Percentiles rank a stretch among this genome's conserved stretches.
These are phyloP conservation scores for Caenorhabditis afra DNA, from an alignment of 2,888 invertebrate genomes.

Conservation along the genomic window DNA sequence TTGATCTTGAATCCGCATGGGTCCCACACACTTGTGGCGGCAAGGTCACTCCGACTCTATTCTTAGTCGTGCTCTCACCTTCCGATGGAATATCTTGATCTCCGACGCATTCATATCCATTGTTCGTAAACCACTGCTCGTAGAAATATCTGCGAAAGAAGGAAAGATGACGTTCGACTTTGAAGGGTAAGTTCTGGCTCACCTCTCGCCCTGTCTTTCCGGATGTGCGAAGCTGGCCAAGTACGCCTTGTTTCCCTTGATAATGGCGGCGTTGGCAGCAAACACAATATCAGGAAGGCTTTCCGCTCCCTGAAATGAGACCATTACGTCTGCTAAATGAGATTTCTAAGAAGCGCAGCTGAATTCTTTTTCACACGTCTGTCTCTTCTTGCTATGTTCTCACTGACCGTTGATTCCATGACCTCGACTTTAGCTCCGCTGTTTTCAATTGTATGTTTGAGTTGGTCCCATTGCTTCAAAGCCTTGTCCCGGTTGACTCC, in stretches of 20 bases:
- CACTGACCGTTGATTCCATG: conserved; percentile 74
- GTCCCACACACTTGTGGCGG: conserved; percentile 25
- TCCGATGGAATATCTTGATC: conserved; percentile 77
- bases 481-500: conserved; percentile 71
- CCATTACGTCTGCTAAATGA: conserved; percentile 1
- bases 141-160: conserved; percentile 61
- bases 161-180: conserved; percentile 38
- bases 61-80: conserved; percentile 65
- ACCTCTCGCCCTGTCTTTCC: conserved; percentile 77
- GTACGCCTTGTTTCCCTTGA: conserved; percentile 77
- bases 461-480: conserved; percentile 74
- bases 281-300: conserved; percentile 80
- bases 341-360: neutral
- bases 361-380: neutral
- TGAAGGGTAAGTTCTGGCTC: conserved; percentile 20
- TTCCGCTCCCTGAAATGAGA: conserved; percentile 72
- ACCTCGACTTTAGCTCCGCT: conserved; percentile 77
- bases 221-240: conserved; percentile 78
- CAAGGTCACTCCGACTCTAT: conserved; percentile 1
- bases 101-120: conserved; percentile 76
- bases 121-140: conserved; percentile 67
- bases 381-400: too few relatives aligned
- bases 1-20: conserved; percentile 42
- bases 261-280: conserved; percentile 79
- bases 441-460: conserved; percentile 74